Evolutionary conservation across 2,797 vertebrate genomes (phyloP).

Genomic region (Okamejei kenojei): DNA sequence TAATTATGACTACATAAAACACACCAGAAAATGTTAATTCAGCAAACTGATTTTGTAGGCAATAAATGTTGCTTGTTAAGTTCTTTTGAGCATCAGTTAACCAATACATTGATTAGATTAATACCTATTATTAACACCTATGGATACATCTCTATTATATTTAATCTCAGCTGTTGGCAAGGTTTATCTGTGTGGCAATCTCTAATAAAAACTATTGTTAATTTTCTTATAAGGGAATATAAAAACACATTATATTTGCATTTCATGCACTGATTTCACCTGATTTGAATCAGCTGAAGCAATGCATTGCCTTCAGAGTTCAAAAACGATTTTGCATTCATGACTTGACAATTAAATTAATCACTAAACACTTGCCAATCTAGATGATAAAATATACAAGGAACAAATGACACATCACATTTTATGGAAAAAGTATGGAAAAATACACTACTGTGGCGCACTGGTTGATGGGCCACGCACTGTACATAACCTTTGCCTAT

Average conservation of each 20-base stretch:
- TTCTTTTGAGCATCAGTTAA: not conserved
- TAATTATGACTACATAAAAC: not conserved
- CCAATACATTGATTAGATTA: not conserved
- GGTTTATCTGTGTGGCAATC: too few species aligned
- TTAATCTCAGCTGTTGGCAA: not conserved
- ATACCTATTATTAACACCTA: not conserved
- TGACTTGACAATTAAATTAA: not conserved
- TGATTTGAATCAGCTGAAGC: too few species aligned
- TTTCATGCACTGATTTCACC: too few species aligned
- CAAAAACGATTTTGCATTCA: not conserved
- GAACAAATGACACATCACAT: slow-evolving; percentile 57
- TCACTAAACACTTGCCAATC: not conserved
- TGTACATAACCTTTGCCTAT: too few species aligned
- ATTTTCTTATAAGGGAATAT: too few species aligned
- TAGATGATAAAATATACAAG: slow-evolving; percentile 43
- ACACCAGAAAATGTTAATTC: not conserved
- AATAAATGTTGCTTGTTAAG: not conserved
- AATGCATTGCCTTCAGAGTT: not conserved
- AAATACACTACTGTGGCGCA: slow-evolving; percentile 39
- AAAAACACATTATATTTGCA: too few species aligned
- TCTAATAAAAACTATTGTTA: too few species aligned
- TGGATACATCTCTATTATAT: not conserved
- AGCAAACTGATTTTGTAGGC: not conserved
- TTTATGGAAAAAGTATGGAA: slow-evolving; percentile 55
- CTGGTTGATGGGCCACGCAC: too few species aligned